Percentiles rank a stretch among this genome's conserved stretches.
phyloP scores from a whole-genome alignment of 2,797 vertebrate species.

The Melanogrammus aeglefinus region DNA sequence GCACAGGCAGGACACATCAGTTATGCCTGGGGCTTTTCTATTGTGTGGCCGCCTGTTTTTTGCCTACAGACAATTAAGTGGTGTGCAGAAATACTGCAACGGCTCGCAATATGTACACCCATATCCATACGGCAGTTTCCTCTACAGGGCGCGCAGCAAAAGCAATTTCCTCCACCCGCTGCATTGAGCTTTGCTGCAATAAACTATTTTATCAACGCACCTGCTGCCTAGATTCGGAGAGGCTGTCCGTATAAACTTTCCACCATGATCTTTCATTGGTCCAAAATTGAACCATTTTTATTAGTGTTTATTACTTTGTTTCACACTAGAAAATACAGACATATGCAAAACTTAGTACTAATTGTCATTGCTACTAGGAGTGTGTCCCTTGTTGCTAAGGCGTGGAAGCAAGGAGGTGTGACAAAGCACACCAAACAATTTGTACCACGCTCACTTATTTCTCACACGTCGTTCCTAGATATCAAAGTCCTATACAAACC shows the following conservation, averaged over 20 bases:
- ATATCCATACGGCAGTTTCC: not conserved
- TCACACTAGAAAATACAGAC: not conserved
- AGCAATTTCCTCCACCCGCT: not conserved
- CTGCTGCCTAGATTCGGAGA: not conserved
- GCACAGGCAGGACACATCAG: constrained; percentile 27
- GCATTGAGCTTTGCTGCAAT: not conserved
- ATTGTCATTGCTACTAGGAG: too few relatives aligned
- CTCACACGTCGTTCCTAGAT: too few relatives aligned
- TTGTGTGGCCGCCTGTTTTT: constrained; percentile 23
- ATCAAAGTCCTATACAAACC: too few relatives aligned
- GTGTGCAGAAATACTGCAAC: not conserved
- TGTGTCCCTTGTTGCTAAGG: too few relatives aligned
- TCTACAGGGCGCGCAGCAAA: not conserved
- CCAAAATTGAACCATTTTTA: not conserved
- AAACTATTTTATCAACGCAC: not conserved
- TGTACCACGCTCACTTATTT: too few relatives aligned
- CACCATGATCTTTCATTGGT: not conserved
- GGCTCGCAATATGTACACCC: not conserved
- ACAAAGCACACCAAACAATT: too few relatives aligned
- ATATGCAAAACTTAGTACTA: not conserved
- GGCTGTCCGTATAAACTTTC: too few relatives aligned
- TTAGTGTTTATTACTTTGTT: not conserved
- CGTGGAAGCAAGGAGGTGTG: too few relatives aligned
- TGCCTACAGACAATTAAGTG: not conserved
- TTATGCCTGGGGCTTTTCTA: constrained; percentile 34